These are phyloP conservation scores for Paedocypris micromegethes DNA, from an alignment of 2,797 vertebrate species.

Conservation along the genomic window DNA sequence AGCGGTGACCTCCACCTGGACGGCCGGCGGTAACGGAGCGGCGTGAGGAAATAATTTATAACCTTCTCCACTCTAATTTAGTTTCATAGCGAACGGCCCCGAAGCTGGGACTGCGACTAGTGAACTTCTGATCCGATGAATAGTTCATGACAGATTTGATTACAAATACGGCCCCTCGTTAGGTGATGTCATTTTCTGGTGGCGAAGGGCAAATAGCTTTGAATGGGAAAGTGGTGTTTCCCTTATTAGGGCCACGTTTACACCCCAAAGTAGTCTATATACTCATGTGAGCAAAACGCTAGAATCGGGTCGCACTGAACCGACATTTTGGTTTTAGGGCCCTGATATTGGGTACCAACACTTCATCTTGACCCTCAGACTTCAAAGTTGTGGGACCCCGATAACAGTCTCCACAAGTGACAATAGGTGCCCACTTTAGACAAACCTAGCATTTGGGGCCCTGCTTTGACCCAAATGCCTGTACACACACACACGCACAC, in stretches of 20 bases:
- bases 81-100: slow-evolving; percentile 71
- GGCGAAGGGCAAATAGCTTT: slow-evolving; percentile 58
- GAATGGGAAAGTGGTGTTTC: slow-evolving; percentile 43
- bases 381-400: too few relatives aligned
- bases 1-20: slow-evolving; percentile 79
- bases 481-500: too few relatives aligned
- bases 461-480: too few relatives aligned
- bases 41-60: slow-evolving; percentile 90
- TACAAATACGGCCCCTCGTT: slow-evolving; percentile 79
- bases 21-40: slow-evolving; percentile 82
- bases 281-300: too few relatives aligned
- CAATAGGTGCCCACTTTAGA: too few relatives aligned
- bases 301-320: too few relatives aligned
- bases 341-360: too few relatives aligned
- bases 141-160: slow-evolving; percentile 95
- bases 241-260: neutral
- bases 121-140: slow-evolving; percentile 92
- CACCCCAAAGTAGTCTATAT: too few relatives aligned
- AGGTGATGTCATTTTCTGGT: slow-evolving; percentile 83
- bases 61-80: slow-evolving; percentile 79
- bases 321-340: too few relatives aligned
- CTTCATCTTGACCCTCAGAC: too few relatives aligned
- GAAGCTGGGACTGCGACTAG: slow-evolving; percentile 75
- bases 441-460: too few relatives aligned
- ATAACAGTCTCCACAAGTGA: too few relatives aligned